Base-by-base conservation (phyloP, 2,113 vertebrate genomes). In the Leuciscus idus region DNA sequence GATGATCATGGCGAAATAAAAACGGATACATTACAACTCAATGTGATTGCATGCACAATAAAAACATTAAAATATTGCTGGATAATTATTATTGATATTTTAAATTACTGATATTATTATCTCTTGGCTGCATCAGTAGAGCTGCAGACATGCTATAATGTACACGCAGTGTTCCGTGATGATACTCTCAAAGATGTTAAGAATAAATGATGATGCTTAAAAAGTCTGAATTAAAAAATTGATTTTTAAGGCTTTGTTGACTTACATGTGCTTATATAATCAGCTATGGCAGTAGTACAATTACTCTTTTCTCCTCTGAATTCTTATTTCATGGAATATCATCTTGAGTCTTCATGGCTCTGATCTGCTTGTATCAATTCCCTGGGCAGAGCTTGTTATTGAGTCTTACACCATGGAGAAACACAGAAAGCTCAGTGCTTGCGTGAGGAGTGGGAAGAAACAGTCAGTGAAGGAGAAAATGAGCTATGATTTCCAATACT, bases 341-440 rank as follows among this genome's bases (percentile, higher is more conserved):
- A n/a, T 26, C 23, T 57, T 83, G 57, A 50, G 72, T 39, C 21
- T 30, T 68, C 70, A 50, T 79, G 30, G 59, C 15, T 17, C 21
- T 66, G 52, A 26, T 21, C 39, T 36, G n/a, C 36, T n/a, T 13
- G 10, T 48, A 59, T 23, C 15, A 61, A 17, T 10, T 62, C 57
- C 55, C 28, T 39, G 46, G 79, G 52, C 59, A 52, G 43, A 83
- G 85, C 17, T 57, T 59, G 33, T 82, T 83, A 48, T 4, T 33
- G 74, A 46, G 39, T 48, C 26, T 72, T 75, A 76, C 26, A 70
- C 83, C 64, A 72, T 7, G 46, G 17, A 84, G 23, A 28, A 30
- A 36, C 11, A 57, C 48, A 77, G 26, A 30, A 52, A 76, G 23
- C 74, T 17, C 46, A 15, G 12, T 59, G n/a, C 10, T 84, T 48